A percentile compares a stretch with the other conserved stretches of the same genome.
phyloP scores from a whole-genome alignment of 2,888 invertebrate genomes.

The Zaprionus lineosus region DNA sequence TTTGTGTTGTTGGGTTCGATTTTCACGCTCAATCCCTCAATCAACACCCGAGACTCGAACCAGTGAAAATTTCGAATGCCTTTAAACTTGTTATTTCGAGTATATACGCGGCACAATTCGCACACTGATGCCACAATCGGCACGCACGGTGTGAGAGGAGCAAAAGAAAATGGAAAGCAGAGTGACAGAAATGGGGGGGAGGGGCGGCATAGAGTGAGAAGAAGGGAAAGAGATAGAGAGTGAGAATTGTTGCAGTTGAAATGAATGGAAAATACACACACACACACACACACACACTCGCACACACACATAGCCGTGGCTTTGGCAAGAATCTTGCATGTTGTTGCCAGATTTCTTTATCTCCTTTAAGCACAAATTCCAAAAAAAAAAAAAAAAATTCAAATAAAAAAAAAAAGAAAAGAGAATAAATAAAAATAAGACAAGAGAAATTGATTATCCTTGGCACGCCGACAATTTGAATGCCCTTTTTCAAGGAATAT shows the following conservation, averaged over 20 bases:
- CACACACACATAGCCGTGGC: slow-evolving; percentile 48
- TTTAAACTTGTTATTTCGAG: slow-evolving; percentile 78
- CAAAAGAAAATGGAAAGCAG: no score
- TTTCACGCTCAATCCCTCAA: slow-evolving; percentile 75
- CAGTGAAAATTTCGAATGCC: slow-evolving; percentile 55
- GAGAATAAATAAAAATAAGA: background rate
- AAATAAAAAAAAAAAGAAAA: background rate
- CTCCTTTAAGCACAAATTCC: slow-evolving; percentile 63
- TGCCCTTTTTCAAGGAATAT: background rate
- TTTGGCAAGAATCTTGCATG: slow-evolving; percentile 67
- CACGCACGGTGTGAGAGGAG: no score
- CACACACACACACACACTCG: background rate
- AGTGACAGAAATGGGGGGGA: slow-evolving; percentile 1
- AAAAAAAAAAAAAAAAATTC: slow-evolving; percentile 11
- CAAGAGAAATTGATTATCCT: background rate
- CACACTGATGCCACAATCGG: slow-evolving; percentile 29
- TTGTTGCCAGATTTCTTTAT: slow-evolving; percentile 76
- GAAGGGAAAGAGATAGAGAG: background rate
- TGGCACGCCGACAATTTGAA: background rate
- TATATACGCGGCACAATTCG: slow-evolving; percentile 61
- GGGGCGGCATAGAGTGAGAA: background rate
- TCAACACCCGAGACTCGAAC: slow-evolving; percentile 54
- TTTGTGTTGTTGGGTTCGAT: slow-evolving; percentile 49
- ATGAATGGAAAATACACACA: background rate
- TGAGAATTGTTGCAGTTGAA: background rate